phyloP scores from a whole-genome alignment of 2,888 invertebrate species.

The Coenonympha glycerion region DNA sequence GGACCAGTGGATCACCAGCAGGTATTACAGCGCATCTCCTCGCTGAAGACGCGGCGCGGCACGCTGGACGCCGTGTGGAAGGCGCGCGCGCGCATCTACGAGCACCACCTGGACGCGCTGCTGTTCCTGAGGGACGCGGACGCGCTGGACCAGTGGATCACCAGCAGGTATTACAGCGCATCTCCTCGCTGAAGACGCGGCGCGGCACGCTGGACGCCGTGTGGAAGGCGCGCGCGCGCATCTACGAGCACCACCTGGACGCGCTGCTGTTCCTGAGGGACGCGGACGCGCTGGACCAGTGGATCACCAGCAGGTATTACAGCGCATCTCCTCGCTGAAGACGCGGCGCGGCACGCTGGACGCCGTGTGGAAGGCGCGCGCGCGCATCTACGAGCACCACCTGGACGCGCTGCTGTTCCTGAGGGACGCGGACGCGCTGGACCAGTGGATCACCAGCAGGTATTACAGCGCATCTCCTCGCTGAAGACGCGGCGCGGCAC shows the following conservation, averaged over 20 bases:
- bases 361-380: slow-evolving; percentile 85
- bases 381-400: slow-evolving; percentile 91
- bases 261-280: slow-evolving; percentile 93
- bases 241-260: slow-evolving; percentile 95
- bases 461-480: slow-evolving; percentile 83
- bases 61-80: slow-evolving; percentile 85
- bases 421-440: slow-evolving; percentile 91
- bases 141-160: slow-evolving; percentile 92
- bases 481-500: slow-evolving; percentile 81
- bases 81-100: slow-evolving; percentile 87
- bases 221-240: slow-evolving; percentile 83
- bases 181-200: slow-evolving; percentile 80
- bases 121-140: slow-evolving; percentile 93
- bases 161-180: too few species aligned
- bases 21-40: slow-evolving; percentile 83
- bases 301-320: too few species aligned
- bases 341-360: slow-evolving; percentile 81
- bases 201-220: slow-evolving; percentile 82
- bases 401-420: slow-evolving; percentile 93
- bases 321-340: slow-evolving; percentile 82
- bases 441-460: slow-evolving; percentile 93
- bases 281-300: slow-evolving; percentile 91
- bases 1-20: slow-evolving; percentile 93
- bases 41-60: slow-evolving; percentile 80
- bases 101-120: slow-evolving; percentile 94